A percentile compares a stretch with the other conserved stretches of the same genome.
Evolutionary conservation across 2,113 vertebrate genomes (phyloP).

Genomic region (Labeo catla): DNA sequence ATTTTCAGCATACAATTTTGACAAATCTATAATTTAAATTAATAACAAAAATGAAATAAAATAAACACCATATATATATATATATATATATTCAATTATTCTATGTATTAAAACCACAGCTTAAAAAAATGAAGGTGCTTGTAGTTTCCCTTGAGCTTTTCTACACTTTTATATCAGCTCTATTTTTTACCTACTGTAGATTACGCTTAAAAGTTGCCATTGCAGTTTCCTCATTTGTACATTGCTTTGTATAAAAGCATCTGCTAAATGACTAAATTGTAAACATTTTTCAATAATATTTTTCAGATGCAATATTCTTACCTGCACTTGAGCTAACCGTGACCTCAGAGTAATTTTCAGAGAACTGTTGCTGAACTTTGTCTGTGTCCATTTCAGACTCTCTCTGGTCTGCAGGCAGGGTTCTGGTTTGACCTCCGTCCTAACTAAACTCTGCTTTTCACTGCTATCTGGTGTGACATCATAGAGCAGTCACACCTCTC

Average conservation of each 20-base stretch:
- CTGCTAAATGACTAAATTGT: not conserved
- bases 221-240: not conserved
- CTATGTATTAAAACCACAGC: not conserved
- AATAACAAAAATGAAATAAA: not conserved
- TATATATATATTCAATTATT: no score
- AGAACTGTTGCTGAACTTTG: constrained; percentile 67
- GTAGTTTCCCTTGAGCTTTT: not conserved
- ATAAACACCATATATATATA: not conserved
- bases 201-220: not conserved
- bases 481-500: constrained; percentile 62
- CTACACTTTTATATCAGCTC: not conserved
- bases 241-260: not conserved
- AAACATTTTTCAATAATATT: not conserved
- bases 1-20: not conserved
- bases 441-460: constrained; percentile 47
- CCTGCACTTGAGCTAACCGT: constrained; percentile 78
- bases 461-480: constrained; percentile 58
- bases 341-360: constrained; percentile 71
- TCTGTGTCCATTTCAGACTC: constrained; percentile 59
- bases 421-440: constrained; percentile 21
- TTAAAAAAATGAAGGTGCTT: no score
- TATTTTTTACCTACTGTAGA: not conserved
- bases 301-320: constrained; percentile 58
- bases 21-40: not conserved
- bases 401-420: constrained; percentile 63